Percentiles rank a stretch among this genome's conserved stretches.
phyloP scores from a whole-genome alignment of 2,113 vertebrate species.

The Struthio camelus region DNA sequence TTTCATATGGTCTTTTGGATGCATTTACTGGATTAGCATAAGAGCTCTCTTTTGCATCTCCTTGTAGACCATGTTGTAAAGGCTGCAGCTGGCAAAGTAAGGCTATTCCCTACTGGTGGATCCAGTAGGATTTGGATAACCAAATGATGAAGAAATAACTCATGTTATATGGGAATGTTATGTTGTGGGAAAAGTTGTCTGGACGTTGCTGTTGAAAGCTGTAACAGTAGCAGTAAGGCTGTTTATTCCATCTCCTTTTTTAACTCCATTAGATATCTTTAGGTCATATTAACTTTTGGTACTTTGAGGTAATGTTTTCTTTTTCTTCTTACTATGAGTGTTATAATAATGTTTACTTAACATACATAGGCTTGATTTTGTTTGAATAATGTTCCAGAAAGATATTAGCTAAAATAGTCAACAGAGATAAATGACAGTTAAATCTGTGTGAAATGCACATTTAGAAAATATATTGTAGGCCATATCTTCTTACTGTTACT shows the following conservation, averaged over 20 bases:
- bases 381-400: not conserved
- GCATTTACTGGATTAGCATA: not conserved
- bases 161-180: not conserved
- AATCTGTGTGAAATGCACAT: not conserved
- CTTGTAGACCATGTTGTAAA: not conserved
- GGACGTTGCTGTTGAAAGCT: not conserved
- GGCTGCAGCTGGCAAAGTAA: not conserved
- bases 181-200: not conserved
- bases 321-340: not conserved
- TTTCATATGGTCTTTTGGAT: not conserved
- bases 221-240: not conserved
- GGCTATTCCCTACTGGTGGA: not conserved
- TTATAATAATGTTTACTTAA: not conserved
- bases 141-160: not conserved
- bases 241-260: not conserved
- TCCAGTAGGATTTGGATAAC: no score
- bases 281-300: not conserved
- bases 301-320: not conserved
- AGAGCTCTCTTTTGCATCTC: not conserved
- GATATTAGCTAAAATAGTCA: not conserved
- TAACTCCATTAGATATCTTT: not conserved
- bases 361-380: not conserved
- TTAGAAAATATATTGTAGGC: not conserved
- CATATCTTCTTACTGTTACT: not conserved
- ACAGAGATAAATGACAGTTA: not conserved